Conservation (phyloP, 2,113 vertebrate species). For the Phrynosoma blainvillii region DNA sequence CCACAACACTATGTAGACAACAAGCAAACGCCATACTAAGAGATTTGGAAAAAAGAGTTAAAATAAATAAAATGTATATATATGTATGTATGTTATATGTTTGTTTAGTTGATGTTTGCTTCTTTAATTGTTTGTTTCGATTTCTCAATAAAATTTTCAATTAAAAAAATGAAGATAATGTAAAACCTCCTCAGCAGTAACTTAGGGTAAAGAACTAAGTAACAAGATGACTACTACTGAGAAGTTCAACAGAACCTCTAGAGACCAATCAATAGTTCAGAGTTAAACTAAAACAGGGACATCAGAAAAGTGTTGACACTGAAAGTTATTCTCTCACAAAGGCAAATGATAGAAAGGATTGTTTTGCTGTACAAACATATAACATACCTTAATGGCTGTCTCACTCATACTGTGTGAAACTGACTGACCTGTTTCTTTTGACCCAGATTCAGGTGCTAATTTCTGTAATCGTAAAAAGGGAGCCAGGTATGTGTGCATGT, state of each 20-base stretch:
- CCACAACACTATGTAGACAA: not conserved
- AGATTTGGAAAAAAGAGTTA: not conserved
- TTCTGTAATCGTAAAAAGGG: too few species aligned
- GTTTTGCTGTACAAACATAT: not conserved
- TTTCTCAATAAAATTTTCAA: too few species aligned
- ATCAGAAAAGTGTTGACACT: not conserved
- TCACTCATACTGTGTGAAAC: not conserved
- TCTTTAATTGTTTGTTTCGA: too few species aligned
- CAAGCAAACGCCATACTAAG: not conserved
- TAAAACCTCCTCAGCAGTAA: not conserved
- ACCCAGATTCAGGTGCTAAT: too few species aligned
- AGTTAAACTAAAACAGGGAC: not conserved
- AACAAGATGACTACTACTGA: not conserved
- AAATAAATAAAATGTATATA: not conserved
- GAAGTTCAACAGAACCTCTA: not conserved
- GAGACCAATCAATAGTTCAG: not conserved
- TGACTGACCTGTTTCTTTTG: not conserved
- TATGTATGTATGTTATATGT: too few species aligned
- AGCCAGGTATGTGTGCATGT: too few species aligned
- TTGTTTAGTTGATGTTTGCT: too few species aligned
- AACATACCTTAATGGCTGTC: not conserved
- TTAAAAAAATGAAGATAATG: not conserved
- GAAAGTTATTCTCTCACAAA: not conserved
- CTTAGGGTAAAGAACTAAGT: not conserved
- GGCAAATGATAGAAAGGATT: not conserved